Evolutionary conservation across 2,113 vertebrate species (phyloP).

Genomic region (Craseonycteris thonglongyai): DNA sequence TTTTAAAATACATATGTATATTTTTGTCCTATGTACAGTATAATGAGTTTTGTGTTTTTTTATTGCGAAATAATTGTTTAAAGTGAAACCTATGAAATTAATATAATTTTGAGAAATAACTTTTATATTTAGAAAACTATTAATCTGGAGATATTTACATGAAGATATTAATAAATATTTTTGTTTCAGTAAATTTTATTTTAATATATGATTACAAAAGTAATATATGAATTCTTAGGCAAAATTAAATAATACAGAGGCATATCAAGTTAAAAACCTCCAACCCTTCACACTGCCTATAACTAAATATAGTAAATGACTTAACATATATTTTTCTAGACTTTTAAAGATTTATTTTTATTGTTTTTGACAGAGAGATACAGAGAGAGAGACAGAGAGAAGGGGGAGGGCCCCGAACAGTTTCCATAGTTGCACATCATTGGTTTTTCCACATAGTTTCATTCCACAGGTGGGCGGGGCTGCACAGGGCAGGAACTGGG

Average conservation of each 20-base stretch:
- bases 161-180: background rate
- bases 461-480: too few species aligned
- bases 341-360: too few species aligned
- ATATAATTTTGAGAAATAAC: background rate
- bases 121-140: background rate
- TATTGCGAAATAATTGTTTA: background rate
- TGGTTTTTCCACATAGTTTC: too few species aligned
- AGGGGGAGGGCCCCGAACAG: too few species aligned
- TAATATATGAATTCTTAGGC: background rate
- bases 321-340: background rate
- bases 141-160: background rate
- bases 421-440: too few species aligned
- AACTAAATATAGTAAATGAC: background rate
- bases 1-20: background rate
- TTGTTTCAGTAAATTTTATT: background rate
- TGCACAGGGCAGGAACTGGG: too few species aligned
- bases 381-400: too few species aligned
- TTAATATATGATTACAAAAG: background rate
- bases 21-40: background rate
- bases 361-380: too few species aligned
- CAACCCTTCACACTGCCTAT: background rate
- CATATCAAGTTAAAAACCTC: background rate
- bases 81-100: background rate
- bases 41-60: background rate
- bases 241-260: background rate